These are phyloP conservation scores for Eurystomus gularis DNA, from an alignment of 2,113 vertebrate species.

Conservation along the genomic window DNA sequence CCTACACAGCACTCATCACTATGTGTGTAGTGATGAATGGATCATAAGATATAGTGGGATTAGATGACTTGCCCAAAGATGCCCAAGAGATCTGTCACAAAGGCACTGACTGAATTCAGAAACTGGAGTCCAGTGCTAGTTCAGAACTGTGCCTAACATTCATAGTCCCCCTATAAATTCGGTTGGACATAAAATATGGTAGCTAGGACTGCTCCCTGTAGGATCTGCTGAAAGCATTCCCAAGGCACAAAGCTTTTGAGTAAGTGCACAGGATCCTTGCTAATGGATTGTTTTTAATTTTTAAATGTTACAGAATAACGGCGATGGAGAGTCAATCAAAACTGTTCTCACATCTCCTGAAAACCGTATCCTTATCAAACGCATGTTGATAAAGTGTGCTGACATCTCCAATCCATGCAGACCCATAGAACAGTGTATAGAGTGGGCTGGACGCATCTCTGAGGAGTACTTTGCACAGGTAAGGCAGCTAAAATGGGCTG, in stretches of 20 bases:
- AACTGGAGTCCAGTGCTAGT: neutral
- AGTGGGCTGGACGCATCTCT: slow-evolving; percentile 96
- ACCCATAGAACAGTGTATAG: slow-evolving; percentile 87
- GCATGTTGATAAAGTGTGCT: slow-evolving; percentile 97
- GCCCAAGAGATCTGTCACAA: neutral
- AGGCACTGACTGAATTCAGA: neutral
- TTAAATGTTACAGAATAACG: slow-evolving; percentile 69
- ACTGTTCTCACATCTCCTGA: slow-evolving; percentile 86
- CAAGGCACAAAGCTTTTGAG: neutral
- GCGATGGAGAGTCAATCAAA: slow-evolving; percentile 82
- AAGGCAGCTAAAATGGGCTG: neutral
- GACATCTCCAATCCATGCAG: slow-evolving; percentile 97
- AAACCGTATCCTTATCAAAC: slow-evolving; percentile 92
- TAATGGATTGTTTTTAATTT: slow-evolving; percentile 47
- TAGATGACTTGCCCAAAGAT: neutral
- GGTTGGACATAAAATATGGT: neutral
- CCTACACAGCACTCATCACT: neutral
- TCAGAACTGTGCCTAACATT: neutral
- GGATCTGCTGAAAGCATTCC: neutral
- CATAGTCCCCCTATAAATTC: neutral
- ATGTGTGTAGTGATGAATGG: neutral
- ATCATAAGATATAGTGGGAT: neutral
- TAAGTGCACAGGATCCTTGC: neutral
- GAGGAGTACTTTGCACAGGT: slow-evolving; percentile 99
- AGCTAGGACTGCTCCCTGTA: neutral